Conservation (phyloP, 2,888 invertebrate genomes). For the Philaethria dido region DNA sequence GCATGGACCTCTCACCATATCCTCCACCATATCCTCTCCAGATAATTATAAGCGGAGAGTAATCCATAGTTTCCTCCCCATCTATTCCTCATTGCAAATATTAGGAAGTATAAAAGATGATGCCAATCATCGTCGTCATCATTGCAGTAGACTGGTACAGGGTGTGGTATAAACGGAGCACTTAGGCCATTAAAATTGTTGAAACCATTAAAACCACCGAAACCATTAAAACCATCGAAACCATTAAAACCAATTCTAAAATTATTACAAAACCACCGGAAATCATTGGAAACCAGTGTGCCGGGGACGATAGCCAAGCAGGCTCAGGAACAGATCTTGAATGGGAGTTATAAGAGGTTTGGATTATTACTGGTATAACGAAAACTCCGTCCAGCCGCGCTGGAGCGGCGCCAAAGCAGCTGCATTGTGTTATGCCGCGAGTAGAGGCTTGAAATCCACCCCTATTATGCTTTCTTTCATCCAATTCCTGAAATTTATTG, state of each 20-base stretch:
- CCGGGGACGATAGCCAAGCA: conserved; percentile 36
- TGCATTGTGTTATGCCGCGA: too few relatives aligned
- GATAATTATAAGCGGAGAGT: conserved; percentile 24
- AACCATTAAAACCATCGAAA: conserved; percentile 26
- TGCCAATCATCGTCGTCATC: conserved; percentile 51
- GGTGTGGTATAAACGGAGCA: conserved; percentile 19
- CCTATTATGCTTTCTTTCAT: too few relatives aligned
- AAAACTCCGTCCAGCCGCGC: conserved; percentile 53
- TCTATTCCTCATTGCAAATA: conserved; percentile 59
- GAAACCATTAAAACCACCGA: conserved; percentile 15
- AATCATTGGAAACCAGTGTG: conserved; percentile 26
- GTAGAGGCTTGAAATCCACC: conserved; percentile 42
- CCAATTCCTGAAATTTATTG: conserved; percentile 45
- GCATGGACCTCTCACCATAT: too few relatives aligned
- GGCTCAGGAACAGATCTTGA: conserved; percentile 39
- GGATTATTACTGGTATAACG: conserved; percentile 60
- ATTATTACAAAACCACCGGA: not conserved
- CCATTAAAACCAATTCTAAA: conserved; percentile 30
- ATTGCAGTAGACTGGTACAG: conserved; percentile 55
- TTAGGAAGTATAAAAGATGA: conserved; percentile 57
- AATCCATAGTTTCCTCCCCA: conserved; percentile 26
- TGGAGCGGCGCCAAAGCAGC: too few relatives aligned
- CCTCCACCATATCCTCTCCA: conserved; percentile 35
- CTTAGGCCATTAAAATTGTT: conserved; percentile 30
- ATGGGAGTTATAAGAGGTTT: conserved; percentile 50